Evolutionary conservation across 2,113 vertebrate genomes (phyloP).

Genomic region (Psophia crepitans): DNA sequence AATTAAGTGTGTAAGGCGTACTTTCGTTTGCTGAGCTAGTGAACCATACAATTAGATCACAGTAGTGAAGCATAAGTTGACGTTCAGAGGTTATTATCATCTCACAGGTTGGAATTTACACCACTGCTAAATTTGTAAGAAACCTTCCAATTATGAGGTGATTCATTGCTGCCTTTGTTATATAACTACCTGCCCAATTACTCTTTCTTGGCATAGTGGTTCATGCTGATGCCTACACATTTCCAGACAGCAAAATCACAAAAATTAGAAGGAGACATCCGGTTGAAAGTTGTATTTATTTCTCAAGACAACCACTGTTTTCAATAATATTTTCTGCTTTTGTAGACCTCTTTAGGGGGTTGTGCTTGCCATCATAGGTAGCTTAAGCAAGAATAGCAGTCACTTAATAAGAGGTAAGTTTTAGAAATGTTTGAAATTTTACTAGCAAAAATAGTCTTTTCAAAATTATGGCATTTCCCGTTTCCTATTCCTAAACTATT

Average conservation of each 20-base stretch:
- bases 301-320: constrained; percentile 13
- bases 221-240: background rate
- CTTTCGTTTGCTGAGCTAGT: background rate
- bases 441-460: background rate
- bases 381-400: background rate
- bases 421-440: background rate
- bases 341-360: background rate
- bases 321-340: background rate
- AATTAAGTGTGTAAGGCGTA: background rate
- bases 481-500: background rate
- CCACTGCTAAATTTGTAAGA: background rate
- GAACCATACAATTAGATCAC: background rate
- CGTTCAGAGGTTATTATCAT: background rate
- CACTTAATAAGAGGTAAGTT: background rate
- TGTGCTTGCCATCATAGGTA: background rate
- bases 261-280: background rate
- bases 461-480: background rate
- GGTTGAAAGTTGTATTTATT: background rate
- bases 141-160: background rate
- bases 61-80: background rate
- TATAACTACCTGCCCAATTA: constrained; percentile 37
- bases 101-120: background rate
- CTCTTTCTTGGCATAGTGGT: constrained; percentile 17
- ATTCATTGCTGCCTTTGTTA: background rate
- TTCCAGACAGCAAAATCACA: constrained; percentile 29